Base-by-base conservation (phyloP, 2,113 vertebrate species). In the Anarhynchus alexandrinus region DNA sequence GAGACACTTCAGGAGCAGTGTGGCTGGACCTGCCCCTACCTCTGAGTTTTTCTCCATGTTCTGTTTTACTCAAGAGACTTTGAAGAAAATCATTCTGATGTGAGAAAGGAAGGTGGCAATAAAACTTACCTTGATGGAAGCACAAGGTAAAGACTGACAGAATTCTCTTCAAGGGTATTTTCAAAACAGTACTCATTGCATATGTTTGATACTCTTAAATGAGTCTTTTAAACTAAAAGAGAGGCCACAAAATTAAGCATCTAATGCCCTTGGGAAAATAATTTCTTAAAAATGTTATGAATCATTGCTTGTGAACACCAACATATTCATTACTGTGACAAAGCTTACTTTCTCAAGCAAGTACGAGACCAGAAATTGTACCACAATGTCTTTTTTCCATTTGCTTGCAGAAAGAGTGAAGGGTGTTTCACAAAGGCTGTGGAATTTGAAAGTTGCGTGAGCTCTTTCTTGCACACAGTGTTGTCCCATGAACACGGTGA, bases 171-270 rank as follows among this genome's bases (percentile, higher is more conserved):
- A 81, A 65, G 25, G 11, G 15, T 32, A 45, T 59, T 71, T 90
- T 54, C 1, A 0, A 65, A 82, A 52, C 3, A 2, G 30, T 36
- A 29, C 17, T 29, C 12, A 36, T 32, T 65, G 34, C 3, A 2
- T 36, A 36, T 15, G 18, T 82, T 42, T 54, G 34, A 36, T 36
- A 36, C 8, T 77, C 47, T 59, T 72, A 82, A 90, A 59, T 29
- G 6, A 77, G 34, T 47, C 43, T 6, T 77, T 77, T 52, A 34
- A 47, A 36, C 18, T 54, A 74, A 85, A 72, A 77, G 15, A n/a
- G 20, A 54, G 13, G 20, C 15, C 40, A 73, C 13, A 87, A 43
- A 87, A 82, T 66, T 72, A 36, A 67, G 19, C 6, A 78, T 43
- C 6, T 40, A 30, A 72, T 78, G 27, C 7, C 32, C 15, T 72